Conservation (phyloP, 2,888 invertebrate species). For the Clivina fossor region DNA sequence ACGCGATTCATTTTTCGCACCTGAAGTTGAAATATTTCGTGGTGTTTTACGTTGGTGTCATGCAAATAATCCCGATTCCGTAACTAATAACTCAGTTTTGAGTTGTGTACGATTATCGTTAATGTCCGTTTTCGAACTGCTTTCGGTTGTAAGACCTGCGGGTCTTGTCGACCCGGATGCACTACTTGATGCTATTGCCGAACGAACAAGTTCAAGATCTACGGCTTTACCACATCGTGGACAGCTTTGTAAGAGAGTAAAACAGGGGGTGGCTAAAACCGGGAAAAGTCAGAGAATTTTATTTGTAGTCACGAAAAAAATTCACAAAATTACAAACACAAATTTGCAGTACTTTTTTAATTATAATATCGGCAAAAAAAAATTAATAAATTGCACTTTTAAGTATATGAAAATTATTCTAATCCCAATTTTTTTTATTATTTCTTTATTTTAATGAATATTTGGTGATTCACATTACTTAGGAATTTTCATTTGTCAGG, state of each 20-base stretch:
- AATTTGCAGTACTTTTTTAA: too few relatives aligned
- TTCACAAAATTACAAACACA: too few relatives aligned
- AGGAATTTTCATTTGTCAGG: too few relatives aligned
- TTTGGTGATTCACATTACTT: too few relatives aligned
- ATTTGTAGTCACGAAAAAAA: too few relatives aligned
- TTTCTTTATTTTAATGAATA: too few relatives aligned
- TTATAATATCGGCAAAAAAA: too few relatives aligned
- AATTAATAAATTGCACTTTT: too few relatives aligned
- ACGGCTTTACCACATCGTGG: constrained; percentile 85
- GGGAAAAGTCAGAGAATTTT: too few relatives aligned
- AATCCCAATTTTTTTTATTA: too few relatives aligned
- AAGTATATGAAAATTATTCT: too few relatives aligned
- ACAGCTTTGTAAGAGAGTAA: constrained; percentile 68
- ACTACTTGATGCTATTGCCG: constrained; percentile 92
- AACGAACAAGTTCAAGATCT: constrained; percentile 76
- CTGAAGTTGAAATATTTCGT: constrained; percentile 92
- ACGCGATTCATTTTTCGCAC: constrained; percentile 94
- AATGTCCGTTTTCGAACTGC: constrained; percentile 83
- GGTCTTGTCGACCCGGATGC: constrained; percentile 84
- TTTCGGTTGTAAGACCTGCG: constrained; percentile 86
- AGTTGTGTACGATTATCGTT: constrained; percentile 78
- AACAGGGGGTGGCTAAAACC: too few relatives aligned
- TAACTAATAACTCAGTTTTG: constrained; percentile 51
- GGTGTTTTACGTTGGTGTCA: constrained; percentile 87
- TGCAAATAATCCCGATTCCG: constrained; percentile 69